Evolutionary conservation across 1,140 invertebrate genomes (phyloP).

Genomic region (Cryptotermes secundus): DNA sequence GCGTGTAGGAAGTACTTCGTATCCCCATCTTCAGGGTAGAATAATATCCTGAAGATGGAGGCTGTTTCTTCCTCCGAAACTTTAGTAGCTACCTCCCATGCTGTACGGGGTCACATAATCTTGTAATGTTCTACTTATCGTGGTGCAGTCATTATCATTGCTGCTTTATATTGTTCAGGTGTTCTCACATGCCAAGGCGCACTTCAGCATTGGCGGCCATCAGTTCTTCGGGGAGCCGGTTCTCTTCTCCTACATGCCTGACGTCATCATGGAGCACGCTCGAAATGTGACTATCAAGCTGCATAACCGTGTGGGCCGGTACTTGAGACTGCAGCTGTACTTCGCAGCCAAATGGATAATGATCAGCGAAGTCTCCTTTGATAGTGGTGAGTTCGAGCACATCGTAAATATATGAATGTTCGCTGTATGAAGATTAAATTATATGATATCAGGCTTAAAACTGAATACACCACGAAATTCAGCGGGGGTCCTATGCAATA

Average conservation of each 20-base stretch:
- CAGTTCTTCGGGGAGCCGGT: slow-evolving; percentile 65
- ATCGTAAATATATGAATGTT: neutral
- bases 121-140: too few species aligned
- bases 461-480: neutral
- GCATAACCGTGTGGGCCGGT: slow-evolving; percentile 72
- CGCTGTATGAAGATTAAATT: neutral
- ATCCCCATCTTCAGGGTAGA: too few species aligned
- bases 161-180: slow-evolving; percentile 51
- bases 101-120: too few species aligned
- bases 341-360: slow-evolving; percentile 85
- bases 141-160: too few species aligned
- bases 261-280: slow-evolving; percentile 75
- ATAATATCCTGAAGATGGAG: too few species aligned
- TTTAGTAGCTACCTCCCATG: too few species aligned
- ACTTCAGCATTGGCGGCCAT: slow-evolving; percentile 68
- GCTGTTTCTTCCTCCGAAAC: too few species aligned
- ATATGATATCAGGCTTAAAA: neutral
- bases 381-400: slow-evolving; percentile 62
- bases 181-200: slow-evolving; percentile 67
- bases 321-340: slow-evolving; percentile 76
- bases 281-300: slow-evolving; percentile 81
- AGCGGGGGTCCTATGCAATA: too few species aligned
- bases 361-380: slow-evolving; percentile 81
- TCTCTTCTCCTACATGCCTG: slow-evolving; percentile 75
- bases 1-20: too few species aligned